Evolutionary conservation across 2,888 invertebrate genomes (phyloP), one percentile per base, ranked within the genome.

Genomic region (Thymelicus sylvestris): DNA sequence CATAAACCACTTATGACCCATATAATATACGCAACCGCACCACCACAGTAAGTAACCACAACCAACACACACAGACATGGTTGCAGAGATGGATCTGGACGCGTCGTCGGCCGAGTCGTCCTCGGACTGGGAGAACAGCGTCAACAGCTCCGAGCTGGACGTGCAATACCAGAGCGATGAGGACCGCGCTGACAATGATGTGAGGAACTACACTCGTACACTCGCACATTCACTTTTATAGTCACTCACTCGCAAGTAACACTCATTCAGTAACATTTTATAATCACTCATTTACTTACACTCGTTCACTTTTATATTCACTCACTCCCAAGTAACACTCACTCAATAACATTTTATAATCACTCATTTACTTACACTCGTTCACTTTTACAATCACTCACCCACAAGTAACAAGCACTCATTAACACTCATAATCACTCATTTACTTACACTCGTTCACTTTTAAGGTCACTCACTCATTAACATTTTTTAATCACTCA

Each of bases 41-140:
- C 19, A 19, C 19, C 19, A 19, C 19, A 19, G 31, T 31, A 31
- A 31, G 10, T 44, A 4, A 44, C 44, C 41, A 60, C n/a, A 39
- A 39, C 31, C 57, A 15, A 8, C 19, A 6, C 12, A 3, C 2
- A 24, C 48, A 57, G 24, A 57, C 6, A 48, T 66, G 47, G 7
- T 67, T 41, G 66, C 83, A 74, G 93, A 93, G 31, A 79, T 91
- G 74, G 93, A 93, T 1, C 59, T 91, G 19, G 93, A 93, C 68
- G 88, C 86, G 1, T 92, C 92, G 0, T 92, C 92, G 0, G 74
- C 87, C n/a, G 92, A 94, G 47, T 91, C 94, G 0, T 90, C 91
- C 0, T 91, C 92, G 39, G 95, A 95, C 78, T 95, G 95, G 95
- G 95, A 95, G 81, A 95, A 95, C 78, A 95, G 95, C 72, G 91